Percentiles rank a stretch among this genome's conserved stretches.
phyloP scores from a whole-genome alignment of 2,888 invertebrate species.

The Drosophila eohydei region DNA sequence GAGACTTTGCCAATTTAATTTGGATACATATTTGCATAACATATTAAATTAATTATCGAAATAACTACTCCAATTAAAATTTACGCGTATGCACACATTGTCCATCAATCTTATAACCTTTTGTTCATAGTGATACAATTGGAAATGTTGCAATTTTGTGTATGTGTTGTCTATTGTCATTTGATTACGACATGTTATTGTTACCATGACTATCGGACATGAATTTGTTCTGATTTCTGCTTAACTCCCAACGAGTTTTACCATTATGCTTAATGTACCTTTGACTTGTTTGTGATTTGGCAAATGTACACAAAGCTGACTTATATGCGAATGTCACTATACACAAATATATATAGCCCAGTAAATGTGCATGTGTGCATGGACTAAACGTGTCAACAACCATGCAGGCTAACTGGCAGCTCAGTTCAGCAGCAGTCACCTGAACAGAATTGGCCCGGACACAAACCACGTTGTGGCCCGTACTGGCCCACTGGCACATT shows the following conservation, averaged over 20 bases:
- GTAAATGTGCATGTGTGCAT: conserved; percentile 16
- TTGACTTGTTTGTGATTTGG: conserved; percentile 75
- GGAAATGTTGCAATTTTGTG: background rate
- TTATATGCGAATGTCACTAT: conserved; percentile 1
- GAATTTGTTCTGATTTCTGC: conserved; percentile 46
- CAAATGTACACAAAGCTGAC: conserved; percentile 28
- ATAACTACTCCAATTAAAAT: background rate
- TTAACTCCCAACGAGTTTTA: conserved; percentile 6
- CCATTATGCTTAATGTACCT: conserved; percentile 54
- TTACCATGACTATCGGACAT: conserved; percentile 60
- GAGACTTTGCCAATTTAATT: background rate
- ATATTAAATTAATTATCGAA: background rate
- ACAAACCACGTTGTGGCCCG: conserved; percentile 14
- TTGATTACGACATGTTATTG: conserved; percentile 8
- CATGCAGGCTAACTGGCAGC: conserved; percentile 68
- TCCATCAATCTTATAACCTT: background rate
- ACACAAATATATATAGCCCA: background rate
- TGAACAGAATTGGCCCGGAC: conserved; percentile 53
- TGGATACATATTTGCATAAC: background rate
- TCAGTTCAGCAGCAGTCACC: conserved; percentile 35
- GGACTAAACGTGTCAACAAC: conserved; percentile 77
- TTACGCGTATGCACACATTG: background rate
- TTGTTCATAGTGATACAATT: background rate
- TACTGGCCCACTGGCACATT: conserved; percentile 70
- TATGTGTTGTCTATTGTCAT: conserved; percentile 8